phyloP scores from a whole-genome alignment of 2,888 invertebrate genomes.

The Conchocele bisecta region DNA sequence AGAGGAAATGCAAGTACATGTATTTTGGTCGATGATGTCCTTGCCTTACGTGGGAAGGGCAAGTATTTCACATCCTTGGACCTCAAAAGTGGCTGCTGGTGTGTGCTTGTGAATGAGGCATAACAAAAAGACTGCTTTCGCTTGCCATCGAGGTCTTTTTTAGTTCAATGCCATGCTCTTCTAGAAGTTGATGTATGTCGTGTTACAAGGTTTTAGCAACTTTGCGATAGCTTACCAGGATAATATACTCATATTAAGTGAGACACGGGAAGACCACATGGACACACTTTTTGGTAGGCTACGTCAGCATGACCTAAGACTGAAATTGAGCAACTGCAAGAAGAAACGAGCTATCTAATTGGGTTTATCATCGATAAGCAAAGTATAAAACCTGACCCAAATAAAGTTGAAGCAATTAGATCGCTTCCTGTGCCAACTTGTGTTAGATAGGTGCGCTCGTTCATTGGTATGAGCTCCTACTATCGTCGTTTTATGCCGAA shows the following conservation, averaged over 20 bases:
- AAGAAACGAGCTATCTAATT: slow-evolving; percentile 36
- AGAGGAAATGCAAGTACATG: slow-evolving; percentile 21
- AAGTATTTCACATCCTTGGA: slow-evolving; percentile 34
- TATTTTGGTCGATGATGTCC: no score
- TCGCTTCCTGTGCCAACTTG: slow-evolving; percentile 26
- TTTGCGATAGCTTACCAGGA: slow-evolving; percentile 50
- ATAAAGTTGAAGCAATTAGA: slow-evolving; percentile 30
- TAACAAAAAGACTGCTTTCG: slow-evolving; percentile 46
- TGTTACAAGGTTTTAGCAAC: slow-evolving; percentile 28
- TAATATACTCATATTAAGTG: slow-evolving; percentile 46
- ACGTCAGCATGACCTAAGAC: slow-evolving; percentile 22
- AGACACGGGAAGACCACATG: slow-evolving; percentile 44
- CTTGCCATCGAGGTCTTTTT: slow-evolving; percentile 31
- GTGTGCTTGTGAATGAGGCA: slow-evolving; percentile 37
- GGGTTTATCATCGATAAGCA: slow-evolving; percentile 28
- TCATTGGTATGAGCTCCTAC: slow-evolving; percentile 26
- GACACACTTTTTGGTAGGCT: slow-evolving; percentile 34
- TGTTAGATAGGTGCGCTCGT: slow-evolving; percentile 17
- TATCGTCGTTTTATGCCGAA: slow-evolving; percentile 48
- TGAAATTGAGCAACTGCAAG: slow-evolving; percentile 46
- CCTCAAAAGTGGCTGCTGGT: slow-evolving; percentile 42
- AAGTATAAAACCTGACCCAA: slow-evolving; percentile 33
- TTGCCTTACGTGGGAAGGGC: slow-evolving; percentile 28
- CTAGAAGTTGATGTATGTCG: slow-evolving; percentile 36
- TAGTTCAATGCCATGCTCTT: slow-evolving; percentile 38